phyloP scores from a whole-genome alignment of 2,888 invertebrate genomes.

The Agrotis exclamationis region DNA sequence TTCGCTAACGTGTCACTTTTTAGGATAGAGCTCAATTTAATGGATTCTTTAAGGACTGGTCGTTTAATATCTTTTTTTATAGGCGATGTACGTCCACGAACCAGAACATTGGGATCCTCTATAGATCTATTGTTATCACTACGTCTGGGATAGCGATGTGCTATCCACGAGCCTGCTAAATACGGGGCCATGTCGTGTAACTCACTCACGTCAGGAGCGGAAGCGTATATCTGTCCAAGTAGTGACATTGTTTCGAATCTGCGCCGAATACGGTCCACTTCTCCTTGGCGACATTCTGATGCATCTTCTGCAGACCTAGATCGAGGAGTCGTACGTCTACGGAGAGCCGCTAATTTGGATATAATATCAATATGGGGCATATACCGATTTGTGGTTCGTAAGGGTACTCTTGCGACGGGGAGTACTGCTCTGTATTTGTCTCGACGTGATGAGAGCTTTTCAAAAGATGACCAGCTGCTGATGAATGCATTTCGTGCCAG shows the following conservation, averaged over 20 bases:
- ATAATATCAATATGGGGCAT: constrained; percentile 98
- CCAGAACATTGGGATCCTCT: constrained; percentile 81
- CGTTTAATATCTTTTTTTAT: constrained; percentile 86
- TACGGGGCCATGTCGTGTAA: constrained; percentile 95
- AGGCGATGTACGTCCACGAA: constrained; percentile 80
- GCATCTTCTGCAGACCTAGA: constrained; percentile 89
- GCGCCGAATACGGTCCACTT: constrained; percentile 94
- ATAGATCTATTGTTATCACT: constrained; percentile 93
- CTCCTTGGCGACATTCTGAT: constrained; percentile 91
- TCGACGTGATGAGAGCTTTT: constrained; percentile 76
- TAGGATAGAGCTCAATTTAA: constrained; percentile 88
- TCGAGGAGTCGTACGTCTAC: constrained; percentile 85
- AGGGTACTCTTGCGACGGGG: constrained; percentile 92
- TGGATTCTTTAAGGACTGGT: constrained; percentile 79
- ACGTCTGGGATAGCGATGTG: constrained; percentile 94
- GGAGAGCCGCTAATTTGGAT: constrained; percentile 95
- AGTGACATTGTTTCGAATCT: constrained; percentile 94
- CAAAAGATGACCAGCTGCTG: constrained; percentile 87
- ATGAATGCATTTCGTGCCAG: constrained; percentile 92
- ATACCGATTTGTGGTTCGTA: constrained; percentile 93
- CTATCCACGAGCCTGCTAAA: constrained; percentile 95
- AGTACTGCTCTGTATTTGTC: constrained; percentile 86
- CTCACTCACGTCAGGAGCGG: constrained; percentile 95
- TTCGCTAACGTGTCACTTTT: constrained; percentile 91
- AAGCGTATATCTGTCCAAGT: constrained; percentile 95